A percentile compares a stretch with the other conserved stretches of the same genome.
phyloP scores from a whole-genome alignment of 2,888 invertebrate species.

The Anagyrus pseudococci region DNA sequence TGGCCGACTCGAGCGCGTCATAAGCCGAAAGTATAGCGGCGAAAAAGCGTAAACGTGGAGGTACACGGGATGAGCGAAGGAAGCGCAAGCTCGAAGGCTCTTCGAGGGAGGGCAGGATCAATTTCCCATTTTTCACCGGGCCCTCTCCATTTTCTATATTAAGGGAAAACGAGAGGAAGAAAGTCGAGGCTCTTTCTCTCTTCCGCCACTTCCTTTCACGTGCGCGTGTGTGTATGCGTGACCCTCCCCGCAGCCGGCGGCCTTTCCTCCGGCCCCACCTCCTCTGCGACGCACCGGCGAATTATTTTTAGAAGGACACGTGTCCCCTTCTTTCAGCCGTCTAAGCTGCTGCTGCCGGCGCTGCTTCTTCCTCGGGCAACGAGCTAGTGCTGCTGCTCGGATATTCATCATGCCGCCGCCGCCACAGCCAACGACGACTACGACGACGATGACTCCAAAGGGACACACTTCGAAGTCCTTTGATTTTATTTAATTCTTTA shows the following conservation, averaged over 20 bases:
- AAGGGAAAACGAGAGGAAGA: constrained; percentile 17
- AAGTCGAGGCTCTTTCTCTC: constrained; percentile 7
- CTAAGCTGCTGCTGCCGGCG: not conserved
- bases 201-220: constrained; percentile 39
- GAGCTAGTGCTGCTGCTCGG: not conserved
- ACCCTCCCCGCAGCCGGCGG: not conserved
- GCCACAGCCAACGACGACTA: too few relatives aligned
- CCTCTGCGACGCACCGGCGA: constrained; percentile 1
- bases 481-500: too few relatives aligned
- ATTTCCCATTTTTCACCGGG: constrained; percentile 27
- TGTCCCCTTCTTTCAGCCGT: constrained; percentile 30
- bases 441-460: too few relatives aligned
- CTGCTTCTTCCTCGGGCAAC: constrained; percentile 12
- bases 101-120: constrained; percentile 11
- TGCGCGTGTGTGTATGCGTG: too few relatives aligned
- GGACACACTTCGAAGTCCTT: too few relatives aligned
- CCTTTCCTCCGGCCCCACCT: too few relatives aligned
- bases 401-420: constrained; percentile 35
- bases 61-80: too few relatives aligned
- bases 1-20: too few relatives aligned
- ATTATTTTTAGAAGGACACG: constrained; percentile 39
- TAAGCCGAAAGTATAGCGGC: too few relatives aligned
- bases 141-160: constrained; percentile 12
- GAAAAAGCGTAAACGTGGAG: too few relatives aligned
- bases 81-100: constrained; percentile 21